Percentiles rank a stretch among this genome's conserved stretches.
Evolutionary conservation across 2,797 vertebrate species (phyloP).

Genomic region (Leptoclinus maculatus): DNA sequence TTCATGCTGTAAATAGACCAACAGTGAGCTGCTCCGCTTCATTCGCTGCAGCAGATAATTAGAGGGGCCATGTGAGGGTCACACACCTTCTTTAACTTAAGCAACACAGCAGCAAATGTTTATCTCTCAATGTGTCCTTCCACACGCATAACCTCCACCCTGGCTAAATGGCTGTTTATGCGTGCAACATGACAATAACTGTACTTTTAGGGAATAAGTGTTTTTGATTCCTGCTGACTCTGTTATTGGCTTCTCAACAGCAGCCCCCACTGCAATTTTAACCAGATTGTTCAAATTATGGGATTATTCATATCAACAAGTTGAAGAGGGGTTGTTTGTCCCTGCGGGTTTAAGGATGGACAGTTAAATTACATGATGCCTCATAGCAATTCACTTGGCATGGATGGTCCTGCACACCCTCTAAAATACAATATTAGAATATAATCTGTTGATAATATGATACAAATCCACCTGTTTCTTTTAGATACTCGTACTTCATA

Average conservation of each 20-base stretch:
- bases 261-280: slow-evolving; percentile 74
- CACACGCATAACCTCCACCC: slow-evolving; percentile 67
- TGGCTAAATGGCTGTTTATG: slow-evolving; percentile 81
- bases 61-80: slow-evolving; percentile 43
- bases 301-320: slow-evolving; percentile 80
- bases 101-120: slow-evolving; percentile 49
- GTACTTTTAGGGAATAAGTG: slow-evolving; percentile 80
- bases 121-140: slow-evolving; percentile 56
- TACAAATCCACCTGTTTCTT: background rate
- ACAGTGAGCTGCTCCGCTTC: slow-evolving; percentile 25
- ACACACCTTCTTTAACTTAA: slow-evolving; percentile 52
- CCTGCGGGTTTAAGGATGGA: slow-evolving; percentile 57
- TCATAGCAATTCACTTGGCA: slow-evolving; percentile 23
- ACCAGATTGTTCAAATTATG: slow-evolving; percentile 79
- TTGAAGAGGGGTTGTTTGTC: slow-evolving; percentile 69
- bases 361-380: slow-evolving; percentile 60
- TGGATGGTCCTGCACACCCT: slow-evolving; percentile 10
- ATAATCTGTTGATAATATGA: background rate
- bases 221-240: slow-evolving; percentile 77
- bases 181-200: slow-evolving; percentile 74
- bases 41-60: slow-evolving; percentile 53
- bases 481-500: no score
- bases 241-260: slow-evolving; percentile 72
- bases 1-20: background rate
- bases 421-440: background rate